These are phyloP conservation scores for Glaucomys volans DNA, from an alignment of 2,113 vertebrate species.

Conservation along the genomic window DNA sequence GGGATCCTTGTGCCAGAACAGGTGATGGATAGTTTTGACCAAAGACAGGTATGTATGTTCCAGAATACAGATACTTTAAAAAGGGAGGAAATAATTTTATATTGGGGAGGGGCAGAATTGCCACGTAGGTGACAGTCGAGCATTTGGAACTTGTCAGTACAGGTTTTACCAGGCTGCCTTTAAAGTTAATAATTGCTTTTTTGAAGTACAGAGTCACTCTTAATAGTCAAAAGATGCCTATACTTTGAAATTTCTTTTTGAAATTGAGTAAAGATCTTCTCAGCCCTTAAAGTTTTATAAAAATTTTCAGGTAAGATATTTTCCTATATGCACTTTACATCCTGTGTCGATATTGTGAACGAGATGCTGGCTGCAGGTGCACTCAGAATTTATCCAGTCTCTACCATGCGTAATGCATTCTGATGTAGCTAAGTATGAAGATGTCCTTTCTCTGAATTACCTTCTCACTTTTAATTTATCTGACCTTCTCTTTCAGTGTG, in stretches of 20 bases:
- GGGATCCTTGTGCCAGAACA: neutral
- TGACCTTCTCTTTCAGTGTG: conserved; percentile 45
- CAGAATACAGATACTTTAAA: conserved; percentile 25
- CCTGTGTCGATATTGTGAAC: neutral
- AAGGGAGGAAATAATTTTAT: neutral
- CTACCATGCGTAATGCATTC: neutral
- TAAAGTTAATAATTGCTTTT: conserved; percentile 74
- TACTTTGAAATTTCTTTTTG: conserved; percentile 45
- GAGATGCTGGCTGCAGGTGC: neutral
- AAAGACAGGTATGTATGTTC: neutral
- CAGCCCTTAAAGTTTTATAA: neutral
- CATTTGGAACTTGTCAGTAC: conserved; percentile 38
- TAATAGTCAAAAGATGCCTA: conserved; percentile 39
- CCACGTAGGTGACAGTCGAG: conserved; percentile 16
- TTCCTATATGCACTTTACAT: neutral
- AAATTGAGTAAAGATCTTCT: neutral
- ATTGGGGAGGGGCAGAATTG: neutral
- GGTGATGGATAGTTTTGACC: neutral
- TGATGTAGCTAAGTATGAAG: conserved; percentile 1
- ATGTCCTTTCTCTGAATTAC: conserved; percentile 56
- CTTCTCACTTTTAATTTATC: conserved; percentile 62
- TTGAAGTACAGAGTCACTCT: conserved; percentile 63
- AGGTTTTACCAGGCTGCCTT: conserved; percentile 60
- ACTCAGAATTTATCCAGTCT: neutral
- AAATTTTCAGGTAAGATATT: neutral